Conservation (phyloP, 2,113 vertebrate genomes). For the Galemys pyrenaicus region DNA sequence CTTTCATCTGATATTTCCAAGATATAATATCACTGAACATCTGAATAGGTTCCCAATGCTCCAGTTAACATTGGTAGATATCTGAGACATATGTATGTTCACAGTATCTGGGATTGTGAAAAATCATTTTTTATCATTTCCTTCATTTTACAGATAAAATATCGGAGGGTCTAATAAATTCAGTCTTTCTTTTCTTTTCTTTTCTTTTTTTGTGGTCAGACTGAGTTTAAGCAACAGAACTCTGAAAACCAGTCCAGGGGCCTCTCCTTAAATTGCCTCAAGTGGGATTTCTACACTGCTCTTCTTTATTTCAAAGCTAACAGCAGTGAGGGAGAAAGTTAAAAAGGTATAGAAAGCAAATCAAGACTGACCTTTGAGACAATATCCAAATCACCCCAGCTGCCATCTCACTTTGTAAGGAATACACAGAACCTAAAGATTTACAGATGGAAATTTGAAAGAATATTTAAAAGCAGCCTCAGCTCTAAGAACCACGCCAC, state of each 20-base stretch:
- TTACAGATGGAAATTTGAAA: not conserved
- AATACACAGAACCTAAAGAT: slow-evolving; percentile 27
- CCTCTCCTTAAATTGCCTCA: not conserved
- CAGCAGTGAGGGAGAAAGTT: not conserved
- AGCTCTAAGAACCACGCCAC: not conserved
- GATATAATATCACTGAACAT: not conserved
- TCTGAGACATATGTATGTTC: not conserved
- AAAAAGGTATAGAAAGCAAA: slow-evolving; percentile 49
- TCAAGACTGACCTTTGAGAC: not conserved
- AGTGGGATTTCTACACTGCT: not conserved
- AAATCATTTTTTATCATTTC: not conserved
- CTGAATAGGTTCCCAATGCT: not conserved
- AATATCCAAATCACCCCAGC: not conserved
- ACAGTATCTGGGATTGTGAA: not conserved
- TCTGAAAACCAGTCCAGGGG: not conserved
- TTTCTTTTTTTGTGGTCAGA: not conserved
- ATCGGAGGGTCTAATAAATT: not conserved
- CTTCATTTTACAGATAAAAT: not conserved
- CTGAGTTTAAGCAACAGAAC: not conserved
- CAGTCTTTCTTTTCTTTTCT: not conserved
- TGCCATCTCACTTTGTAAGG: not conserved
- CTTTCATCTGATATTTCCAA: not conserved
- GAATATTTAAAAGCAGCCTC: not conserved
- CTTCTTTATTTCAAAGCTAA: not conserved
- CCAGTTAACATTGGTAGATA: not conserved